These are phyloP conservation scores for Corynorhinus townsendii DNA, from an alignment of 2,113 vertebrate species.

Conservation along the genomic window DNA sequence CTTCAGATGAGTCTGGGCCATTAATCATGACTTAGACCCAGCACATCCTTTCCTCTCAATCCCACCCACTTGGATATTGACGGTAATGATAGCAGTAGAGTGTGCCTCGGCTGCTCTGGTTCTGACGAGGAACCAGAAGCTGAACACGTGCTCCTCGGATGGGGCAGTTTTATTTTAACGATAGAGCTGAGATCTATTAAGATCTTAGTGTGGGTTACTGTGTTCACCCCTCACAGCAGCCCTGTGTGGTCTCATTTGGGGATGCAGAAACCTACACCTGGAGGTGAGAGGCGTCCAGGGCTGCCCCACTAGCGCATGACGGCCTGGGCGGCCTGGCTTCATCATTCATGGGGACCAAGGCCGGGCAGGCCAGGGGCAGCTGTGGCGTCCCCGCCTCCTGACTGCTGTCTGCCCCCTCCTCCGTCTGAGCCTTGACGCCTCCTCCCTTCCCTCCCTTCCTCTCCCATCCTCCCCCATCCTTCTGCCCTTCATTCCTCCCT, in stretches of 20 bases:
- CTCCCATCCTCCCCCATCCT: not conserved
- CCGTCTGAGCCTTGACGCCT: not conserved
- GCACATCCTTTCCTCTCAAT: not conserved
- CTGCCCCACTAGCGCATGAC: accelerated
- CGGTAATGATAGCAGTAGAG: accelerated
- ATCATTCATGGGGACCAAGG: accelerated
- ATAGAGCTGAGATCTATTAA: not conserved
- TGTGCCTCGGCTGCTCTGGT: accelerated
- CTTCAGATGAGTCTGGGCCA: not conserved
- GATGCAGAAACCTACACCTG: not conserved
- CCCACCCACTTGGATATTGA: accelerated
- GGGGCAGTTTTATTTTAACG: accelerated
- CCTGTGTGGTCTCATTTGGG: not conserved
- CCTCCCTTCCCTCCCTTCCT: not conserved
- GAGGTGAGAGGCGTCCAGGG: not conserved
- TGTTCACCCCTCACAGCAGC: not conserved
- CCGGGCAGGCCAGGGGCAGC: not conserved
- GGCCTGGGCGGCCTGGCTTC: not conserved
- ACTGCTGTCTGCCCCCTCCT: not conserved
- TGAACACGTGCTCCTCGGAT: accelerated
- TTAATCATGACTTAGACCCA: not conserved
- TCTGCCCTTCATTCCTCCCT: not conserved
- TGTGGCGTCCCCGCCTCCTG: accelerated
- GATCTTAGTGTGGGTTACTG: accelerated
- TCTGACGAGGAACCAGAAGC: not conserved